Conservation (phyloP, 2,797 vertebrate species). For the Sebastes trivittatus region DNA sequence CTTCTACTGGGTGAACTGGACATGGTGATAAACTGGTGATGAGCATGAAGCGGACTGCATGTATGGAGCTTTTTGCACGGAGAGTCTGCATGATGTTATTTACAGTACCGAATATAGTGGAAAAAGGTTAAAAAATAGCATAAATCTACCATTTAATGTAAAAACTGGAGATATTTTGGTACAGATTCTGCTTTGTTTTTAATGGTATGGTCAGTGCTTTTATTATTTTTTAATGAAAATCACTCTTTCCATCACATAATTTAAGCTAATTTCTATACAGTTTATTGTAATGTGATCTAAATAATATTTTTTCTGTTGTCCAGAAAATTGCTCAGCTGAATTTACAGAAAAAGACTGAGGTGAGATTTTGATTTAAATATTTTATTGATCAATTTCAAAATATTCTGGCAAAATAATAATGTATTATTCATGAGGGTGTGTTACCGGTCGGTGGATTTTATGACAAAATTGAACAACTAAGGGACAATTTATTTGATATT, state of each 20-base stretch:
- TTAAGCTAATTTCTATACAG: neutral
- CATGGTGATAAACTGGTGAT: conserved; percentile 21
- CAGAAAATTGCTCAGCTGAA: neutral
- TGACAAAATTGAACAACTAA: neutral
- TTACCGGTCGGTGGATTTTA: neutral
- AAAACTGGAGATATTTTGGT: neutral
- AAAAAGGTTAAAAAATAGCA: neutral
- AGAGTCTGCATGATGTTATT: neutral
- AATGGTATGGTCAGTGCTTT: neutral
- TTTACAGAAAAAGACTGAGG: neutral
- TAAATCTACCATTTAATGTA: neutral
- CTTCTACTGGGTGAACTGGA: neutral
- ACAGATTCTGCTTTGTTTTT: neutral
- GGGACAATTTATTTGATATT: neutral
- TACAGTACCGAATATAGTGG: neutral
- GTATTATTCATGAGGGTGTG: neutral
- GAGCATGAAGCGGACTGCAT: conserved; percentile 8
- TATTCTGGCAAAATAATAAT: neutral
- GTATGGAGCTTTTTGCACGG: neutral
- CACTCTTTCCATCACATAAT: neutral
- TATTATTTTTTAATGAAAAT: neutral
- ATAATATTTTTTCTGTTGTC: neutral
- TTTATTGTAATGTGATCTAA: neutral
- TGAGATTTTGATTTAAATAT: neutral
- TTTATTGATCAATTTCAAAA: neutral